Evolutionary conservation across 2,888 invertebrate genomes (phyloP).

Genomic region (Sinopyrophorus schimmeli): DNA sequence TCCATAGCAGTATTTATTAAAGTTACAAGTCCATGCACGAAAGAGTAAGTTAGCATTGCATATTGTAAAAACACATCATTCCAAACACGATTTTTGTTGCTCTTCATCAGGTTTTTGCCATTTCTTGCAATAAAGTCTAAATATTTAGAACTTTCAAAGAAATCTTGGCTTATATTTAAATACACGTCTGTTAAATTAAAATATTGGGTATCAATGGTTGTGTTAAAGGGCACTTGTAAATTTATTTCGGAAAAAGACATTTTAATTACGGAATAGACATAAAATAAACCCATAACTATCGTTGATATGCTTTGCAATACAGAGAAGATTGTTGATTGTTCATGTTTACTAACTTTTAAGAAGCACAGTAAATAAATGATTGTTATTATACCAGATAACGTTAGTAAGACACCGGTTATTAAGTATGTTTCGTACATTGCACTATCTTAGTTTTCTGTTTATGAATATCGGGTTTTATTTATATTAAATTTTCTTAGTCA

Average conservation of each 20-base stretch:
- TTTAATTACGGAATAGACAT: conserved; percentile 39
- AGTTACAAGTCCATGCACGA: conserved; percentile 45
- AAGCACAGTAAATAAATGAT: conserved; percentile 42
- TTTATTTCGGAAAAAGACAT: too few relatives aligned
- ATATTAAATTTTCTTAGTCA: conserved; percentile 1
- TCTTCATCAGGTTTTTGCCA: too few relatives aligned
- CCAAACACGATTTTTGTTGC: too few relatives aligned
- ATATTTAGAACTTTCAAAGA: too few relatives aligned
- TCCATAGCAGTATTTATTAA: conserved; percentile 41
- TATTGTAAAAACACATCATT: conserved; percentile 42
- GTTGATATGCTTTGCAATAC: conserved; percentile 46
- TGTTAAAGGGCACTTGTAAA: too few relatives aligned
- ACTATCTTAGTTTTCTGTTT: conserved; percentile 7
- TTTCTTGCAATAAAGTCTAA: too few relatives aligned
- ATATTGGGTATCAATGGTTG: too few relatives aligned
- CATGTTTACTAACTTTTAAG: conserved; percentile 37
- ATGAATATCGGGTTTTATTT: neutral
- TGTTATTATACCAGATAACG: conserved; percentile 40
- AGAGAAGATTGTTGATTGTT: conserved; percentile 35
- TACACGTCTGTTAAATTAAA: too few relatives aligned
- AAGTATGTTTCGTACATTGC: conserved; percentile 48
- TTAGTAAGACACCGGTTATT: conserved; percentile 43
- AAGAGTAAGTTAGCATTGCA: conserved; percentile 46
- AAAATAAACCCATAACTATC: conserved; percentile 47
- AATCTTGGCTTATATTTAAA: too few relatives aligned